These are phyloP conservation scores for Crocidura indochinensis DNA, from an alignment of 2,797 vertebrate genomes.

Conservation along the genomic window DNA sequence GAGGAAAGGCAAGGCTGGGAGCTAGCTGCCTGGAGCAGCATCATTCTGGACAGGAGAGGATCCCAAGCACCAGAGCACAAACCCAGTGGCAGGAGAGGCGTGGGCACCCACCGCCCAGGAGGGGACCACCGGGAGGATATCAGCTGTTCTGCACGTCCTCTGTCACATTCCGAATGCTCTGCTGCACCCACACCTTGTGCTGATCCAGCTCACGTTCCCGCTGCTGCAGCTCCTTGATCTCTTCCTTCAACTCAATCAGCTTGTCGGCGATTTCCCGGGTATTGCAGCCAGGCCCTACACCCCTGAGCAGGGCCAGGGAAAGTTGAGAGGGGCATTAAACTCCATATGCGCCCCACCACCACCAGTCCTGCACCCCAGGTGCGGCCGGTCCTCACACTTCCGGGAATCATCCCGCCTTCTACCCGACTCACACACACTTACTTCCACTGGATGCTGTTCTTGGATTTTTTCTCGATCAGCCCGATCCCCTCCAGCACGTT, in stretches of 20 bases:
- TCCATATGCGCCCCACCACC: background rate
- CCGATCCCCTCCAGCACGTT: conserved; percentile 99
- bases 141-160: conserved; percentile 98
- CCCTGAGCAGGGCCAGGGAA: conserved; percentile 88
- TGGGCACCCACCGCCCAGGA: conserved; percentile 56
- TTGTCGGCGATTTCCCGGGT: conserved; percentile 99
- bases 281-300: conserved; percentile 98
- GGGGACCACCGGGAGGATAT: conserved; percentile 94
- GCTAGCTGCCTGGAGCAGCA: conserved; percentile 6
- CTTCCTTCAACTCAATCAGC: conserved; percentile 97
- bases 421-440: conserved; percentile 89
- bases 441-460: conserved; percentile 99
- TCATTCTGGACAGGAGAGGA: background rate
- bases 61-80: background rate
- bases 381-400: background rate
- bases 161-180: conserved; percentile 99
- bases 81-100: conserved; percentile 49
- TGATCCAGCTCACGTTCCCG: conserved; percentile 97
- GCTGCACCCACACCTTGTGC: conserved; percentile 98
- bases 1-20: background rate
- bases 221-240: conserved; percentile 96
- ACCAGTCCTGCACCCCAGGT: background rate
- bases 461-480: conserved; percentile 99
- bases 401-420: background rate
- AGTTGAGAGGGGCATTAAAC: conserved; percentile 25